Base-by-base conservation (phyloP, 2,113 vertebrate genomes). In the Pseudorhombus dupliciocellatus region DNA sequence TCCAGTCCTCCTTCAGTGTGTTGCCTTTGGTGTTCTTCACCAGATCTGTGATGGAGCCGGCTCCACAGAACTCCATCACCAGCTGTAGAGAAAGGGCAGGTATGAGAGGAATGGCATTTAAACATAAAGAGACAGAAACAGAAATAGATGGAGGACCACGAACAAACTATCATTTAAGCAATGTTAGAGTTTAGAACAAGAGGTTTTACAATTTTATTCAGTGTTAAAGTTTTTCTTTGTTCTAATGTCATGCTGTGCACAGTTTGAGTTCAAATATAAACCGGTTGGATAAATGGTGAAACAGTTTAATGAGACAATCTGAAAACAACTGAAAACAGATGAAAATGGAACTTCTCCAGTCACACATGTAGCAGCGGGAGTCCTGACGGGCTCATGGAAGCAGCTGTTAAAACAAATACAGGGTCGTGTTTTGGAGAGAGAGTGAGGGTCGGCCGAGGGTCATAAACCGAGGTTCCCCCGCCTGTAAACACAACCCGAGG, bases 1-100 rank as follows among this genome's bases (percentile, higher is more conserved):
- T 99, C 98, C 98, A 99, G 92, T 99, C 98, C 91, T 99, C 98
- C 87, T 98, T 99, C 79, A 99, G 91, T 2, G 94, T 92, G 91
- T 98, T 99, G 46, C 98, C 98, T 91, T 99, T 99, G 1, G 98
- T 99, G 91, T 99, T 99, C 89, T 99, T 99, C 91, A 99, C 98
- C 75, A 99, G 94, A 85, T 99, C 98, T 51, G 98, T 99, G 90
- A 99, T 98, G 74, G 98, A 99, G 0, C 98, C 98, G 0, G 98
- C 98, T 28, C 98, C 98, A 83, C 98, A 99, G 86, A 98, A 99
- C 92, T 99, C 98, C 98, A 99, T 99, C 62, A 99, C 98, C 82
- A 99, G 95, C 98, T 99, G 85, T 1, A 91, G 12, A 75, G 7
- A 72, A 46, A 42, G 26, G 2, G 46, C 52, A 18, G 16, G 6